Evolutionary conservation across 2,888 invertebrate genomes (phyloP).

Genomic region (Parnassius mnemosyne): DNA sequence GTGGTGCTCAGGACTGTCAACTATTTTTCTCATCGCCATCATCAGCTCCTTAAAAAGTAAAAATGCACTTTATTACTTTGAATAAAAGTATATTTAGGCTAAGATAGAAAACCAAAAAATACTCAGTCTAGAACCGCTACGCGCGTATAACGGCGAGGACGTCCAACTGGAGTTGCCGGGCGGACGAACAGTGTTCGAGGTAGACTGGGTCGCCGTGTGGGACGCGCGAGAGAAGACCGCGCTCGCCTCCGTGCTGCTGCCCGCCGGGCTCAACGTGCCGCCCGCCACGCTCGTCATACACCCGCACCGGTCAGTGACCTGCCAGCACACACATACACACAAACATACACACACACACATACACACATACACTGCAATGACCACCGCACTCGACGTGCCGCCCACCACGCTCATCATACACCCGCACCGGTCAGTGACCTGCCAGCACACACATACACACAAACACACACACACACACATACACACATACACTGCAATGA

Average conservation of each 20-base stretch:
- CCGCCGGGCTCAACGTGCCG: conserved; percentile 90
- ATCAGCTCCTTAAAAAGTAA: no score
- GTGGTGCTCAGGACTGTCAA: no score
- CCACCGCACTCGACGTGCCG: not conserved
- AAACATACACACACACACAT: no score
- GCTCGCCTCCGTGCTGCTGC: conserved; percentile 82
- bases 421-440: not conserved
- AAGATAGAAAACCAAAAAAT: no score
- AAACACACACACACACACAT: conserved; percentile 50
- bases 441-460: conserved; percentile 28
- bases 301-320: conserved; percentile 38
- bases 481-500: conserved; percentile 77
- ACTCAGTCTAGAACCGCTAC: conserved; percentile 87
- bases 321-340: not conserved
- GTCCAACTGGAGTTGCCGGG: conserved; percentile 89
- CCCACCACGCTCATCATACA: not conserved
- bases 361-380: not conserved
- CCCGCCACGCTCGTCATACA: conserved; percentile 82
- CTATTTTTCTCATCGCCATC: no score
- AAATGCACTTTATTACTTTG: no score
- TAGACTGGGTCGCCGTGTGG: conserved; percentile 92
- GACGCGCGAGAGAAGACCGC: conserved; percentile 78
- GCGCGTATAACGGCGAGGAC: conserved; percentile 86
- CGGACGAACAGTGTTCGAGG: conserved; percentile 88
- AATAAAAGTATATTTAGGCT: no score